Percentiles rank a stretch among this genome's conserved stretches.
These are phyloP conservation scores for Palloptera scutellata DNA, from an alignment of 2,888 invertebrate genomes.

Conservation along the genomic window DNA sequence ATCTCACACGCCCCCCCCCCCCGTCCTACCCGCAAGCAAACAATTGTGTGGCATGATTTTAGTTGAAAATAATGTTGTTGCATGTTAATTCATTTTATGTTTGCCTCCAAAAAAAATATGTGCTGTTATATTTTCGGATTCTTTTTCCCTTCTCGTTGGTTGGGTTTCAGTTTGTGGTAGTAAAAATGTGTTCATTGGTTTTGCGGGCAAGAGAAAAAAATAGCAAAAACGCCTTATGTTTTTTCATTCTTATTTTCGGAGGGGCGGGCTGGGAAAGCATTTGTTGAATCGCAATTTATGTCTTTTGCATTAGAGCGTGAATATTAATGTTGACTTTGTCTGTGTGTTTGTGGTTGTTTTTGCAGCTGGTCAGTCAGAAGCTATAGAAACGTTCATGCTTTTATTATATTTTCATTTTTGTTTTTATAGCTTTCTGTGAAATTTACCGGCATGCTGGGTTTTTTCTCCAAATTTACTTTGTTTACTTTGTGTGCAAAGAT, in stretches of 20 bases:
- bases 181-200: not conserved
- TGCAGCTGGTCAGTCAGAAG: constrained; percentile 9
- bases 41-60: not conserved
- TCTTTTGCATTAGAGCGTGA: constrained; percentile 24
- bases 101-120: too few species aligned
- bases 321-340: constrained; percentile 23
- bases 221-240: too few species aligned
- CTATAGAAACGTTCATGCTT: constrained; percentile 22
- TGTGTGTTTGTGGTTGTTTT: constrained; percentile 8
- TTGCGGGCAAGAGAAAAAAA: constrained; percentile 4
- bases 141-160: not conserved
- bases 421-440: not conserved
- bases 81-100: too few species aligned
- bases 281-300: constrained; percentile 31
- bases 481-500: not conserved
- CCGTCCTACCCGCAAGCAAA: not conserved
- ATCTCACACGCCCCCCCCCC: too few species aligned
- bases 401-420: constrained; percentile 23
- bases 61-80: too few species aligned
- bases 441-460: constrained; percentile 17
- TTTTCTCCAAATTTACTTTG: too few species aligned
- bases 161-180: not conserved
- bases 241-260: not conserved
- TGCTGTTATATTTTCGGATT: not conserved
- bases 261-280: not conserved